Evolutionary conservation across 1,140 invertebrate genomes (phyloP).

Genomic region (Cryptotermes secundus): DNA sequence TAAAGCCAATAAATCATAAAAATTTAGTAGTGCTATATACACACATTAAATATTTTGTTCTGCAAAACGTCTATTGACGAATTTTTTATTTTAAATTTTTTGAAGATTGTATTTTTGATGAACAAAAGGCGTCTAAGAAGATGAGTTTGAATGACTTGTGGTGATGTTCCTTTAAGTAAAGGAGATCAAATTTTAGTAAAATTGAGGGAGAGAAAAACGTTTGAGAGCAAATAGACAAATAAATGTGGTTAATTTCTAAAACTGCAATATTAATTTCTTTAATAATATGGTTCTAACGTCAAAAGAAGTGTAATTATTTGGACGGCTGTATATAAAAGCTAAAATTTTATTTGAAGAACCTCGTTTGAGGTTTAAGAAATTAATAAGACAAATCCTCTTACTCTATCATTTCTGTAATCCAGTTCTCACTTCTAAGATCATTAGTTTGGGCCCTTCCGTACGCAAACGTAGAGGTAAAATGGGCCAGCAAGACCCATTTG

Average conservation of each 20-base stretch:
- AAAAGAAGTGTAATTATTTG: not conserved
- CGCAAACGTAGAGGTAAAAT: too few relatives aligned
- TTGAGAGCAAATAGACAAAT: not conserved
- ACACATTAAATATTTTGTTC: too few relatives aligned
- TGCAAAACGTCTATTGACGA: not conserved
- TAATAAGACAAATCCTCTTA: not conserved
- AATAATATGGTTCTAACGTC: not conserved
- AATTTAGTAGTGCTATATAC: too few relatives aligned
- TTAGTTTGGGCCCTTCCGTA: too few relatives aligned
- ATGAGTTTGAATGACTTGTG: not conserved
- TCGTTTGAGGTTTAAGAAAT: not conserved
- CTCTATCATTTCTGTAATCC: not conserved
- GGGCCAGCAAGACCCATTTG: too few relatives aligned
- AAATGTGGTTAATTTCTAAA: not conserved
- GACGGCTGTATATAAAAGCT: not conserved
- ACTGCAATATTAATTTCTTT: not conserved
- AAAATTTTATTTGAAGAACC: not conserved
- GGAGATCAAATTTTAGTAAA: not conserved
- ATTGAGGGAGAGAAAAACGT: too few relatives aligned
- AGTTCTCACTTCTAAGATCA: not conserved
- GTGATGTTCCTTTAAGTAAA: not conserved
- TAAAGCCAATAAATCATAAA: too few relatives aligned
- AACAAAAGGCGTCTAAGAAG: too few relatives aligned
- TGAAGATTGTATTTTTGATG: not conserved
- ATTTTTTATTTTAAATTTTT: not conserved